Conservation (phyloP, 2,888 invertebrate genomes). For the Clivina fossor region DNA sequence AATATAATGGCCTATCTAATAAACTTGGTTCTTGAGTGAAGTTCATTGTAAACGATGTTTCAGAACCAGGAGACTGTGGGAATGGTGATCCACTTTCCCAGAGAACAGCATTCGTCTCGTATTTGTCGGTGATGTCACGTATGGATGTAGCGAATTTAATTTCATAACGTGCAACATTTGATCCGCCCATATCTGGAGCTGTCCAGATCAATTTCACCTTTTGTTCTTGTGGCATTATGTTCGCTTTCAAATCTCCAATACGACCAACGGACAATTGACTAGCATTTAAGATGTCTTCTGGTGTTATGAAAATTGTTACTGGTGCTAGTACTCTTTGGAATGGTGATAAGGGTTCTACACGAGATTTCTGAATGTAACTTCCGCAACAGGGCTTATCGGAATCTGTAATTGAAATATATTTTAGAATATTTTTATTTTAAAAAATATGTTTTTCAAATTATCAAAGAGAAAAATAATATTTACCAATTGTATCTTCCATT, state of each 20-base stretch:
- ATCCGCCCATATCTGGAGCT: conserved; percentile 61
- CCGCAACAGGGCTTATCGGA: conserved; percentile 58
- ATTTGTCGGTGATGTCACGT: conserved; percentile 54
- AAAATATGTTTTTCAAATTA: conserved; percentile 1
- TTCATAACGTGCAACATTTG: conserved; percentile 57
- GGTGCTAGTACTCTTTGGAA: conserved; percentile 58
- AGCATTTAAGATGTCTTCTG: conserved; percentile 49
- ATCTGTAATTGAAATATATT: too few relatives aligned
- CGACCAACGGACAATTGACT: conserved; percentile 53
- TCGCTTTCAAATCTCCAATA: conserved; percentile 59
- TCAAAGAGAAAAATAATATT: conserved; percentile 34
- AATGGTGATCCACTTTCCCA: conserved; percentile 55
- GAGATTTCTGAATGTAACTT: conserved; percentile 53
- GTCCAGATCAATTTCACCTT: conserved; percentile 61
- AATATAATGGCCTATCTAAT: conserved; percentile 56
- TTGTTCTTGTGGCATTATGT: conserved; percentile 53
- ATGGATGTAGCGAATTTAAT: conserved; percentile 54
- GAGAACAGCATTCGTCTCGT: conserved; percentile 51
- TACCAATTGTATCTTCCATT: conserved; percentile 45
- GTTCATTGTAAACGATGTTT: conserved; percentile 56
- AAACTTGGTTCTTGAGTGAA: conserved; percentile 54
- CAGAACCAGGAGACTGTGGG: conserved; percentile 57
- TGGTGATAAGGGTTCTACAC: conserved; percentile 55
- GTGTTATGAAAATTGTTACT: conserved; percentile 52
- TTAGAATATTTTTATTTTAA: conserved; percentile 32